Percentiles rank a stretch among this genome's conserved stretches.
Conservation (phyloP, 2,888 invertebrate species). For the Rhagium mordax region DNA sequence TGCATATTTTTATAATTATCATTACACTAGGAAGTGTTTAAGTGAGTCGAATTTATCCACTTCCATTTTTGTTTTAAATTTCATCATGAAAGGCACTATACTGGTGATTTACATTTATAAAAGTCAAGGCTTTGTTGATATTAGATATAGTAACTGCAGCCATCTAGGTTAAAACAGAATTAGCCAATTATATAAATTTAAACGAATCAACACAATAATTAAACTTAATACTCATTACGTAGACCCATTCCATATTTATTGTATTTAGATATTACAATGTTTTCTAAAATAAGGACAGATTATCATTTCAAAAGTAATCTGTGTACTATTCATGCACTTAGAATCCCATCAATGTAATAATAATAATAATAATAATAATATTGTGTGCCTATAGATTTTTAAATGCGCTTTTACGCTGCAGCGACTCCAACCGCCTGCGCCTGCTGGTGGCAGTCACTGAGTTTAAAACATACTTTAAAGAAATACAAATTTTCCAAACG, state of each 20-base stretch:
- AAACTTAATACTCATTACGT: constrained; percentile 43
- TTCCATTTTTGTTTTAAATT: not conserved
- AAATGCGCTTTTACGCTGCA: not conserved
- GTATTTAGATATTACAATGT: not conserved
- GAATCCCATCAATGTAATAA: no score
- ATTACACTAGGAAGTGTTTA: no score
- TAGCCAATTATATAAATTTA: constrained; percentile 42
- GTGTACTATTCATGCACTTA: constrained; percentile 12
- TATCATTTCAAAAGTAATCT: not conserved
- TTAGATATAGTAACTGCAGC: constrained; percentile 41
- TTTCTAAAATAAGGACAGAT: not conserved
- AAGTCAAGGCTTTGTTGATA: constrained; percentile 46
- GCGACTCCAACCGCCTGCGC: no score
- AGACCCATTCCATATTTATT: constrained; percentile 25
- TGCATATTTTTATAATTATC: no score
- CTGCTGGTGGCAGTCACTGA: not conserved
- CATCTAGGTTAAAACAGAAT: constrained; percentile 33
- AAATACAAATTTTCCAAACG: not conserved
- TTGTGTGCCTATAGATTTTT: constrained; percentile 31
- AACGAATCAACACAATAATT: constrained; percentile 49
- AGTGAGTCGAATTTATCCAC: not conserved
- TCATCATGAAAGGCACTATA: constrained; percentile 48
- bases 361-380: no score
- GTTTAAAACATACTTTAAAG: not conserved
- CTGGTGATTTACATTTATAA: constrained; percentile 40